Evolutionary conservation across 35 echinoderm and acorn worm genomes (phyloP), one percentile per base, ranked within the genome.

Genomic region (Ptychodera flava): DNA sequence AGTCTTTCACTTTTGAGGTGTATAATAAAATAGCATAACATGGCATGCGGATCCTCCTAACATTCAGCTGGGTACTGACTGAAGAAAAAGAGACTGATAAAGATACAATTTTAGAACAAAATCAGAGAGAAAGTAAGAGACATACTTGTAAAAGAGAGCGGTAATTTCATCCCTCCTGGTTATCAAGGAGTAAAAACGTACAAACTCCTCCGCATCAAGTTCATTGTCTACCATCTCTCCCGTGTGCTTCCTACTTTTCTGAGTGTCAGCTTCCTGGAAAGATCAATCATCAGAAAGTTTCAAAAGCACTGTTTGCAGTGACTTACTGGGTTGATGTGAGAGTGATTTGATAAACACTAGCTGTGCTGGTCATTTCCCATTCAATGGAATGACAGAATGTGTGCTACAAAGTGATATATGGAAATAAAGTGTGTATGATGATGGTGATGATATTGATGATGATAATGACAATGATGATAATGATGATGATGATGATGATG

Each of bases 131-230:
- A 80, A 2, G 1, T 14, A 32, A 30, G 16, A 2, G 30, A 6
- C 45, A 77, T 90, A 99, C 96, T 88, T 92, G 33, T 94, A 81
- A 79, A 99, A 99, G 22, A 99, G n/a, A 38, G 94, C 89, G 33
- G 89, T 81, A 1, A 99, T 78, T 78, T 99, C 96, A 14, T 87
- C 79, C 30, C 96, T 94, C 35, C 84, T 78, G 0, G 93, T 99
- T 31, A 99, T 90, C 45, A 78, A 45, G 36, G 86, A 77, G 82
- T 99, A 99, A 83, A 99, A 94, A 16, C 85, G 83, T 1, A 94
- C 92, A 92, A 99, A 99, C 37, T 99, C 96, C 80, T 91, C 86
- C 33, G 89, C 90, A 77, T 94, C 93, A 31, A 99, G 77, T 33
- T 36, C 91, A 28, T 93, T 38, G 28, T 33, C 45, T 79, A 34